Evolutionary conservation across 1,140 invertebrate species (phyloP), one percentile per base, ranked within the genome.

Genomic region (Drosophila trapezifrons): DNA sequence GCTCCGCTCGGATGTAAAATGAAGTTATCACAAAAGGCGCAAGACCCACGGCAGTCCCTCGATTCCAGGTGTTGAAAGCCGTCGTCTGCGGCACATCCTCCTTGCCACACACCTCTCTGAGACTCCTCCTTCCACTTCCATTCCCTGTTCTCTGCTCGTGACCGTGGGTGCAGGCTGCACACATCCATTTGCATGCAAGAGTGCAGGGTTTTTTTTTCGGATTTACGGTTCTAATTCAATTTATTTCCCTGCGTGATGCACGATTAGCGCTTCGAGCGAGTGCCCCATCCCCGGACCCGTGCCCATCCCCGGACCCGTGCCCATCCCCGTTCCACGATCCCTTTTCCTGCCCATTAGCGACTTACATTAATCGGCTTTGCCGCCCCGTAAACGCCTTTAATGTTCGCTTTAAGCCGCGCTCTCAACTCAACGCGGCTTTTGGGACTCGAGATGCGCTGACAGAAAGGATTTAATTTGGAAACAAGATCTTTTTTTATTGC

Each of bases 211-310:
- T 51, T 29, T 29, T 29, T 51, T 35, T 17, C 60, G 73, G 69
- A 58, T 76, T 75, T 76, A 76, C 62, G 73, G 73, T 76, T 76
- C 73, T 76, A 76, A 67, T 76, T 76, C 45, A 76, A 76, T 76
- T 76, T 76, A 76, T 76, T 76, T 72, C 69, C 27, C 66, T 72
- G 69, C 69, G 52, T 72, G 69, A 49, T 42, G 54, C 73, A 76
- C 73, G 73, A 76, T 76, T 76, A 76, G 46, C 59, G 62, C 73
- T 54, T 47, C 35, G 47, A 76, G 73, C 47, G 62, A 56, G 40
- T 37, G 32, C 29, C 13, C 35, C 22, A 13, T 47, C 37, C 27
- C 37, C 37, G 15, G 45, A n/a, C n/a, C n/a, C n/a, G n/a, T 17
- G n/a, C 35, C 38, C 37, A 27, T 40, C n/a, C 12, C 20, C 18